These are phyloP conservation scores for Drosophila willistoni DNA, from an alignment of 1,140 invertebrate genomes.

Conservation along the genomic window DNA sequence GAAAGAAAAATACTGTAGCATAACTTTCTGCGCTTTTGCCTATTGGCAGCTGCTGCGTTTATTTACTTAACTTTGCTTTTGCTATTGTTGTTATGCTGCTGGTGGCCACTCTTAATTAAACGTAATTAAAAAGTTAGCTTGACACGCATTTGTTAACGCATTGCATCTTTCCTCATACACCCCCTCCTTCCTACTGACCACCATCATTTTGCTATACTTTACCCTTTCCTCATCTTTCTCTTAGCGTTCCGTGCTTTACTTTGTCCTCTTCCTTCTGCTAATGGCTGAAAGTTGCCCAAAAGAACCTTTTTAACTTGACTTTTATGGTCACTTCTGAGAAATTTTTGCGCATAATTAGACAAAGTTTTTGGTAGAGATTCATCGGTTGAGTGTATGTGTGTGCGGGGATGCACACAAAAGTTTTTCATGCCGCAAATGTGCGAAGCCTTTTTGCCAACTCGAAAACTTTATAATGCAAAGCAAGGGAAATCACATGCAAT, in stretches of 20 bases:
- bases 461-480: neutral
- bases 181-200: too few species aligned
- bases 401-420: constrained; percentile 30
- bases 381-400: constrained; percentile 3
- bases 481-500: neutral
- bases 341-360: constrained; percentile 80
- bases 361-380: constrained; percentile 56
- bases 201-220: too few species aligned
- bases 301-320: constrained; percentile 40
- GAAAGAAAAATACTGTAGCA: constrained; percentile 30
- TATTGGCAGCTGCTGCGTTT: constrained; percentile 58
- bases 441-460: constrained; percentile 17
- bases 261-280: constrained; percentile 24
- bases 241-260: constrained; percentile 37
- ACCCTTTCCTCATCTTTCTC: constrained; percentile 11
- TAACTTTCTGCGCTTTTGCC: constrained; percentile 48
- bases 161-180: constrained; percentile 24
- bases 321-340: constrained; percentile 73
- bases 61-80: constrained; percentile 57
- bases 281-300: constrained; percentile 49
- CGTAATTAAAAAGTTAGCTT: constrained; percentile 77
- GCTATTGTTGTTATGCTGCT: constrained; percentile 32
- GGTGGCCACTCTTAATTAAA: constrained; percentile 66
- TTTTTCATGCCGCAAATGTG: constrained; percentile 70
- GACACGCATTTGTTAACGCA: constrained; percentile 69